phyloP scores from a whole-genome alignment of 2,888 invertebrate species.

The Perithous albicinctus region DNA sequence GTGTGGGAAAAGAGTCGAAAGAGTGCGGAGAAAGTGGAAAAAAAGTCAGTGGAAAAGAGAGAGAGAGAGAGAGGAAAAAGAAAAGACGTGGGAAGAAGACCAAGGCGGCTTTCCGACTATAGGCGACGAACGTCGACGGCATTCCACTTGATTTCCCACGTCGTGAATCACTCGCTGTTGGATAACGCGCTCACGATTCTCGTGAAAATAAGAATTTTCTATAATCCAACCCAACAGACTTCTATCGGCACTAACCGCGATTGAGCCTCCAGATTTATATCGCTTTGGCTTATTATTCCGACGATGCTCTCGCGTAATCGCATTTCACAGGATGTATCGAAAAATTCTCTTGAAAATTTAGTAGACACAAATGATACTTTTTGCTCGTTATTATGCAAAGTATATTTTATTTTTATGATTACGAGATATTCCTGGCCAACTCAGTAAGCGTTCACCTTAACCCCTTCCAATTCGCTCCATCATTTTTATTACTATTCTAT shows the following conservation, averaged over 20 bases:
- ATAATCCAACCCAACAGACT: slow-evolving; percentile 39
- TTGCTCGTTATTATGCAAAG: background rate
- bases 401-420: background rate
- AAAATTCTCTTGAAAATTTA: background rate
- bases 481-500: no score
- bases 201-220: slow-evolving; percentile 53
- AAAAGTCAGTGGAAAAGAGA: slow-evolving; percentile 26
- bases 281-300: slow-evolving; percentile 38
- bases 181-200: slow-evolving; percentile 42
- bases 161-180: slow-evolving; percentile 66
- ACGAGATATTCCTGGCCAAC: background rate
- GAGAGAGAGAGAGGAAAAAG: slow-evolving; percentile 4
- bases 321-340: slow-evolving; percentile 9
- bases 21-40: slow-evolving; percentile 40
- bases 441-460: no score
- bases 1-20: slow-evolving; percentile 4
- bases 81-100: slow-evolving; percentile 3
- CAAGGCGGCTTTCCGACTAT: slow-evolving; percentile 24
- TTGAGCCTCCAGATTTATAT: slow-evolving; percentile 50
- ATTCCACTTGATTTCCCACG: slow-evolving; percentile 71
- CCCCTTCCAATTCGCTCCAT: no score
- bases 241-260: slow-evolving; percentile 24
- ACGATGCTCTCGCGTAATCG: slow-evolving; percentile 12
- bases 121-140: slow-evolving; percentile 33
- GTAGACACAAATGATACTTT: background rate